phyloP scores from a whole-genome alignment of 2,888 invertebrate genomes.

The Platycheirus albimanus region DNA sequence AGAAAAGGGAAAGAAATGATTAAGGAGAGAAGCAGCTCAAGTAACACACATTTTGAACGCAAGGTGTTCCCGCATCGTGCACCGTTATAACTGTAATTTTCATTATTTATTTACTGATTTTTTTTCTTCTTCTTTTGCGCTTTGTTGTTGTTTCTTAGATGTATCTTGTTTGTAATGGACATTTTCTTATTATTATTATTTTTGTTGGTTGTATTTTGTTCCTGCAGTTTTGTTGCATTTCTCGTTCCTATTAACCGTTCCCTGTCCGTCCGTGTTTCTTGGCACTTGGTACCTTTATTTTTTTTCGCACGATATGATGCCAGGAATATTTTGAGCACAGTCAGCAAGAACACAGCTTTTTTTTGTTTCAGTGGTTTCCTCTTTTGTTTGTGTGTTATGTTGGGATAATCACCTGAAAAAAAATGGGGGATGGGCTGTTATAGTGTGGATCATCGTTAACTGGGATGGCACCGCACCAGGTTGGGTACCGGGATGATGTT shows the following conservation, averaged over 20 bases:
- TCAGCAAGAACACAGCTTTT: slow-evolving; percentile 18
- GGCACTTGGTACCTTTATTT: slow-evolving; percentile 8
- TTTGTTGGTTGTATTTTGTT: background rate
- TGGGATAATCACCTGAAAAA: slow-evolving; percentile 66
- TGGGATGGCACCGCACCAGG: too few relatives aligned
- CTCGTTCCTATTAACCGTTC: slow-evolving; percentile 20
- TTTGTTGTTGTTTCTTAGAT: slow-evolving; percentile 14
- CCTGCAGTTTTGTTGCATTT: slow-evolving; percentile 50
- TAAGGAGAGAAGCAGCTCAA: slow-evolving; percentile 73
- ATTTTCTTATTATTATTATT: slow-evolving; percentile 11
- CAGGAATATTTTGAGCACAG: slow-evolving; percentile 32
- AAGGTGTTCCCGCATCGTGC: slow-evolving; percentile 76
- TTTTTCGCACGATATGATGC: slow-evolving; percentile 33
- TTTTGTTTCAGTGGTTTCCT: slow-evolving; percentile 48
- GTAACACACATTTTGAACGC: slow-evolving; percentile 76
- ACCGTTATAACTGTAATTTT: slow-evolving; percentile 77
- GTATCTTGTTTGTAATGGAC: slow-evolving; percentile 38
- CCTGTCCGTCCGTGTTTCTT: slow-evolving; percentile 40
- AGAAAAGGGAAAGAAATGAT: too few relatives aligned
- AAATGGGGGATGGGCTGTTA: slow-evolving; percentile 66
- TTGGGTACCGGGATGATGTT: slow-evolving; percentile 36
- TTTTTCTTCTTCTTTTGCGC: background rate
- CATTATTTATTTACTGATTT: slow-evolving; percentile 73
- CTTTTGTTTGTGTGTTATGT: slow-evolving; percentile 52
- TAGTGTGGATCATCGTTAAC: slow-evolving; percentile 65